These are phyloP conservation scores for Sminthurinus aureus DNA, from an alignment of 2,888 invertebrate genomes.

Conservation along the genomic window DNA sequence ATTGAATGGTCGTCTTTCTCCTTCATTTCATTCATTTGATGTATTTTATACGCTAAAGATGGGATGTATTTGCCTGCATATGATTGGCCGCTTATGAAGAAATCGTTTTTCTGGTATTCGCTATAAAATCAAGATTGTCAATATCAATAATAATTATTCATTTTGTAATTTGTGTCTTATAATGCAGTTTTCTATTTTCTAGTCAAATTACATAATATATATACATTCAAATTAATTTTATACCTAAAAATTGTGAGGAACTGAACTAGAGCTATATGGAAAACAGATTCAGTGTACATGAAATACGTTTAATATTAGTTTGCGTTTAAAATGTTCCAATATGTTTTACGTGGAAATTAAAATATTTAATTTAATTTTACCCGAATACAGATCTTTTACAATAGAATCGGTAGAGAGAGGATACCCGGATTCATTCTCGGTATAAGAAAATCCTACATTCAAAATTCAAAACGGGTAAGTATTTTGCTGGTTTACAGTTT, in stretches of 20 bases:
- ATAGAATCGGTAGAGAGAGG: slow-evolving; percentile 80
- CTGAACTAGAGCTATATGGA: no score
- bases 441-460: slow-evolving; percentile 82
- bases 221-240: no score
- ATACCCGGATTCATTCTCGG: slow-evolving; percentile 77
- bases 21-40: slow-evolving; percentile 68
- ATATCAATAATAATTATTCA: no score
- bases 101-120: slow-evolving; percentile 75
- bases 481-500: neutral
- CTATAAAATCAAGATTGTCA: slow-evolving; percentile 73
- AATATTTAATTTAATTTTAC: slow-evolving; percentile 71
- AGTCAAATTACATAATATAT: no score
- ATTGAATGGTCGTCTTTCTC: slow-evolving; percentile 62
- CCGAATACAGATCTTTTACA: slow-evolving; percentile 74
- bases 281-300: no score
- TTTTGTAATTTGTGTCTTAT: no score
- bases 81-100: slow-evolving; percentile 88
- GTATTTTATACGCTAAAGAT: slow-evolving; percentile 71
- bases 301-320: no score
- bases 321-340: no score
- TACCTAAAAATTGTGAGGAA: no score
- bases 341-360: no score
- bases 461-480: neutral
- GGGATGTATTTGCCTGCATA: slow-evolving; percentile 71
- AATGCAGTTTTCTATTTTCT: no score